Percentiles rank a stretch among this genome's conserved stretches.
These are phyloP conservation scores for Zapus hudsonius DNA, from an alignment of 2,113 vertebrate species.

Conservation along the genomic window DNA sequence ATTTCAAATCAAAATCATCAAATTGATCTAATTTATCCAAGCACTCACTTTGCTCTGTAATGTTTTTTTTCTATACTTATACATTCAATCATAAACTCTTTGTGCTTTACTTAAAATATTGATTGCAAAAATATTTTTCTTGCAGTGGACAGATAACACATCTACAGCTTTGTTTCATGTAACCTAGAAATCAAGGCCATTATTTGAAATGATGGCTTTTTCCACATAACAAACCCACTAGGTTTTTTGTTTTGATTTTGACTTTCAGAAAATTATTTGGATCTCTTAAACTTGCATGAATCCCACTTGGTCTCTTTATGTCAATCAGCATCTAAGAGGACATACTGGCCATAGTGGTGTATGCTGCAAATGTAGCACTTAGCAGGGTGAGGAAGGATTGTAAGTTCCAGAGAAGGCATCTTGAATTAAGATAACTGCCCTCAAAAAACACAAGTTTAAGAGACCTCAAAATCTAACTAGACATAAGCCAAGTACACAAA, in stretches of 20 bases:
- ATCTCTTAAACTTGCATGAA: not conserved
- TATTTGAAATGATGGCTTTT: conserved; percentile 1
- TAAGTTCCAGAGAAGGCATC: not conserved
- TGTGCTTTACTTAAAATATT: not conserved
- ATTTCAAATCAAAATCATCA: not conserved
- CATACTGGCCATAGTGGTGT: not conserved
- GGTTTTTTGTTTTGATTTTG: not conserved
- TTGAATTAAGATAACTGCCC: not conserved
- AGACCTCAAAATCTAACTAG: not conserved
- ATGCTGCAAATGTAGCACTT: not conserved
- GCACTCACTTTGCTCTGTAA: not conserved
- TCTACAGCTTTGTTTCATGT: not conserved
- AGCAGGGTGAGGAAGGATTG: not conserved
- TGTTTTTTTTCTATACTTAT: not conserved
- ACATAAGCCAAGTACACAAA: not conserved
- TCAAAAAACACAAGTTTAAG: too few relatives aligned
- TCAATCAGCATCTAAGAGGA: not conserved
- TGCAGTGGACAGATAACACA: not conserved
- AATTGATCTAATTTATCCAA: not conserved
- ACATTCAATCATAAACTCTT: not conserved
- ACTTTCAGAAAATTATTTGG: conserved; percentile 21
- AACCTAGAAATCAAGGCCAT: not conserved
- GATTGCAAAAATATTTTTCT: not conserved
- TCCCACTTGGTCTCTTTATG: not conserved
- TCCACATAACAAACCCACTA: not conserved